Evolutionary conservation across 2,888 invertebrate genomes (phyloP).

Genomic region (Synanthedon vespiformis): DNA sequence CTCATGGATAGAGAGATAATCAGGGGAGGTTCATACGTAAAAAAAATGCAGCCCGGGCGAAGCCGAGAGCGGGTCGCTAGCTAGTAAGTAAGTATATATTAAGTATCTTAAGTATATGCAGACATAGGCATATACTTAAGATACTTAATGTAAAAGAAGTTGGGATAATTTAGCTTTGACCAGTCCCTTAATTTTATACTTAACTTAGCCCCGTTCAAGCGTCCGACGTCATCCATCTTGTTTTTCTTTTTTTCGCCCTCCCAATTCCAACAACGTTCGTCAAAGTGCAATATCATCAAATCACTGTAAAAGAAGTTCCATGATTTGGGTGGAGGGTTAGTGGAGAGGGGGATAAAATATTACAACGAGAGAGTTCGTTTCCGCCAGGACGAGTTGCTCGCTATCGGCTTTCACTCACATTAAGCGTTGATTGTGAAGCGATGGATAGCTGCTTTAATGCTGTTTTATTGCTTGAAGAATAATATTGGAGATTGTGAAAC

Average conservation of each 20-base stretch:
- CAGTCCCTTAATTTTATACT: not conserved
- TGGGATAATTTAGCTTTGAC: not conserved
- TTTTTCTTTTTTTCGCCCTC: conserved; percentile 40
- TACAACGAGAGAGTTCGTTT: conserved; percentile 55
- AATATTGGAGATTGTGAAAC: not conserved
- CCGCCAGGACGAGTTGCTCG: conserved; percentile 29
- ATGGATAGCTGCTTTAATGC: too few species aligned
- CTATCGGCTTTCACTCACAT: not conserved
- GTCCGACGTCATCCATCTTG: conserved; percentile 45
- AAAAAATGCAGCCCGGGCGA: too few species aligned
- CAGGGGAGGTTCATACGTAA: too few species aligned
- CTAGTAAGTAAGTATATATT: too few species aligned
- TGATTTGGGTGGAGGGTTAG: conserved; percentile 42
- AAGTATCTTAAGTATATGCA: too few species aligned
- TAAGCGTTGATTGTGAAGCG: conserved; percentile 10
- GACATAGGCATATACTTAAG: too few species aligned
- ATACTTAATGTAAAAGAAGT: too few species aligned
- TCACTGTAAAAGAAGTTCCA: conserved; percentile 66
- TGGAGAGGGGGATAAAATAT: conserved; percentile 56
- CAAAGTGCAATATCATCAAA: conserved; percentile 70
- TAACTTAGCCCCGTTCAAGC: conserved; percentile 10
- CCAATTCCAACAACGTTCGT: conserved; percentile 33
- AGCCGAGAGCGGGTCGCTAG: too few species aligned
- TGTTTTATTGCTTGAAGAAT: too few species aligned
- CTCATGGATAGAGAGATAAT: too few species aligned